Percentiles rank a stretch among this genome's conserved stretches.
Evolutionary conservation across 2,797 vertebrate species (phyloP).

Genomic region (Ctenochaetus hawaiiensis): DNA sequence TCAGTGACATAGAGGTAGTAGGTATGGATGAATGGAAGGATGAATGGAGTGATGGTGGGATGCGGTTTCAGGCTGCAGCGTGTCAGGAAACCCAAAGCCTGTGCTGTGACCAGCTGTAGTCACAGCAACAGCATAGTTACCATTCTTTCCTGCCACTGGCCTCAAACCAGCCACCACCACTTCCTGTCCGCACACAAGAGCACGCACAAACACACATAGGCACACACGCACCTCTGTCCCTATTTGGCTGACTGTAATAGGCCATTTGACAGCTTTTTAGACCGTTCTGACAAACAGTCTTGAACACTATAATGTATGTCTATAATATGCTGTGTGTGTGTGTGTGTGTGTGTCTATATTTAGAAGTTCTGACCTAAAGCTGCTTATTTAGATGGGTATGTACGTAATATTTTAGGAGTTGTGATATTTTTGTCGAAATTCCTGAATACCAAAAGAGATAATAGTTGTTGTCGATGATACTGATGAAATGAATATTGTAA

Average conservation of each 20-base stretch:
- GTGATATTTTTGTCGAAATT: constrained; percentile 13
- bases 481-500: neutral
- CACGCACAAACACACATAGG: constrained; percentile 54
- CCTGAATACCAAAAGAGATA: neutral
- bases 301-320: constrained; percentile 59
- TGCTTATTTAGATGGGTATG: constrained; percentile 49
- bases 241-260: constrained; percentile 64
- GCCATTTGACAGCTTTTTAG: constrained; percentile 73
- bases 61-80: constrained; percentile 79
- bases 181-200: constrained; percentile 80
- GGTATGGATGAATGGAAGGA: constrained; percentile 39
- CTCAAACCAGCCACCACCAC: constrained; percentile 84
- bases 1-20: constrained; percentile 24
- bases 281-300: constrained; percentile 66
- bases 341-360: constrained; percentile 55
- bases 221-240: constrained; percentile 50
- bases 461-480: neutral
- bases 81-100: constrained; percentile 83
- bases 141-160: constrained; percentile 87
- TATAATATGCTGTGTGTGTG: constrained; percentile 34
- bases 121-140: constrained; percentile 86
- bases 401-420: constrained; percentile 38
- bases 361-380: constrained; percentile 39
- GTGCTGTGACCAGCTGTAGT: constrained; percentile 79
- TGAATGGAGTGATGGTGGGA: constrained; percentile 72